Base-by-base conservation (phyloP, 2,113 vertebrate species). In the Onychostruthus taczanowskii region DNA sequence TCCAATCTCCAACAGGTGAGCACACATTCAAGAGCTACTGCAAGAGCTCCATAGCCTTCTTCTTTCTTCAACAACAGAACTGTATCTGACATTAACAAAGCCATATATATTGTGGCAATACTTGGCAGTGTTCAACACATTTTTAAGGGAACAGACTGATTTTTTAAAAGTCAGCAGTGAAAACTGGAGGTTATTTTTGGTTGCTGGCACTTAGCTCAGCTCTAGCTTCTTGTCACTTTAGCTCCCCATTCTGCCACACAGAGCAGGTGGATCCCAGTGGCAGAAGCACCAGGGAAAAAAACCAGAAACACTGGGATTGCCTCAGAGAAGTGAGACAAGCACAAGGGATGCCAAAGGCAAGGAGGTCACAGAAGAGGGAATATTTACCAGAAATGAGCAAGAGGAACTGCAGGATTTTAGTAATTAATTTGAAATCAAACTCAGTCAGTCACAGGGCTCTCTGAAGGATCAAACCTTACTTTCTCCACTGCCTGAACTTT, bases 101-200 rank as follows among this genome's bases (percentile, higher is more conserved):
- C 41, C 52, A 33, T 49, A 4, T 3, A 82, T 30, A 35, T 85
- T 76, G 63, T 46, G 11, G 6, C 46, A 72, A 75, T 64, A 63
- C 53, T 49, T 85, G 55, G 82, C 70, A 85, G 24, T 5, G 66
- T 33, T n/a, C 78, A 85, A 72, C 58, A 39, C 35, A 81, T 39
- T 87, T 92, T 86, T 90, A 90, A 55, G 59, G 72, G 47, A 85
- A 73, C 31, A 84, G 30, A 21, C 35, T 50, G 79, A 43, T 73
- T 81, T 91, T 81, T 91, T 72, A 52, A 44, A 93, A 93, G 77
- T 50, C 72, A 86, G 50, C 55, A 74, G 72, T 67, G 90, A 92
- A 88, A 85, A 84, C 23, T 31, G 41, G 27, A 76, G 73, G 35
- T 70, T 95, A 92, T 81, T 94, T 96, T 90, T 92, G 79, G 76